phyloP scores from a whole-genome alignment of 2,797 vertebrate species.

The Cossypha polioptera region DNA sequence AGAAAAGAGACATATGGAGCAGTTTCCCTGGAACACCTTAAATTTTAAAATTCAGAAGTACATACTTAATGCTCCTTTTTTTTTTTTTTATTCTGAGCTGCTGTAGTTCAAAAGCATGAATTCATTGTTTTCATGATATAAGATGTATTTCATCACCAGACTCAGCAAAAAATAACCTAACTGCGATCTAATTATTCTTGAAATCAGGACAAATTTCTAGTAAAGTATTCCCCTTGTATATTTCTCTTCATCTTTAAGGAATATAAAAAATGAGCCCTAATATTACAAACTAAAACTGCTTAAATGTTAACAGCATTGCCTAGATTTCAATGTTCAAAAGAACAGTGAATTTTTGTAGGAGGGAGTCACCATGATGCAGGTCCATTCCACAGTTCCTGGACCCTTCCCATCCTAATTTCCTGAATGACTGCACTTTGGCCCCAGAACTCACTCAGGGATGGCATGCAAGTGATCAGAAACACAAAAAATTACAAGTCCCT shows the following conservation, averaged over 20 bases:
- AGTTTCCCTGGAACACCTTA: not conserved
- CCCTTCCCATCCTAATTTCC: not conserved
- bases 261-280: not conserved
- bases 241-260: not conserved
- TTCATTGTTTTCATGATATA: not conserved
- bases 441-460: not conserved
- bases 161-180: not conserved
- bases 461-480: not conserved
- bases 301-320: not conserved
- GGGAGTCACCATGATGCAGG: rapidly evolving
- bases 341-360: not conserved
- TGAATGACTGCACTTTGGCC: not conserved
- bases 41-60: slow-evolving; percentile 1
- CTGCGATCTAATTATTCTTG: not conserved
- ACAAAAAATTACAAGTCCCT: not conserved
- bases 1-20: not conserved
- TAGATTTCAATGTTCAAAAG: not conserved
- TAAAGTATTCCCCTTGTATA: not conserved
- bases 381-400: not conserved
- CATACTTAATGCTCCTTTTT: not conserved
- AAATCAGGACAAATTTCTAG: not conserved
- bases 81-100: not conserved
- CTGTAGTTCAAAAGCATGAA: not conserved
- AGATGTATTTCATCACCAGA: not conserved
- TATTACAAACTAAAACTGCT: not conserved